A percentile compares a stretch with the other conserved stretches of the same genome.
Evolutionary conservation across 2,888 invertebrate species (phyloP).

Genomic region (Eledone cirrhosa): DNA sequence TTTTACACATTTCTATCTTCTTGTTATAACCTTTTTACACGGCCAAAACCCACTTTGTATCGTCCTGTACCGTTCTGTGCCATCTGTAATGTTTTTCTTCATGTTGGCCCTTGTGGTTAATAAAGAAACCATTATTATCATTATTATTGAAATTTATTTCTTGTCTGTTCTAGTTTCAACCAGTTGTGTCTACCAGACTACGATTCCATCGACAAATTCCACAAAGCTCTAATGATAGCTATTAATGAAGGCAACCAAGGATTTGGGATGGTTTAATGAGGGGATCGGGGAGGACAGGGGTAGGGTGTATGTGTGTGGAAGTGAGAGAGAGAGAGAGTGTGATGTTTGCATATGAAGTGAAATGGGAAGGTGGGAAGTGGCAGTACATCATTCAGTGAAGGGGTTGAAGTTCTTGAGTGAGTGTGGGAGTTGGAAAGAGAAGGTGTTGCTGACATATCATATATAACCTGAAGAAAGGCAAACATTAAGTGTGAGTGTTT

Average conservation of each 20-base stretch:
- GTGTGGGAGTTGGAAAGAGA: background rate
- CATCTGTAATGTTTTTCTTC: too few relatives aligned
- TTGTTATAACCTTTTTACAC: too few relatives aligned
- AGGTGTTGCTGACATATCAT: background rate
- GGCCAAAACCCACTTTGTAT: too few relatives aligned
- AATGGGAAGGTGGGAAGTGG: background rate
- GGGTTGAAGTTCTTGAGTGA: background rate
- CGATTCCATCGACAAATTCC: conserved; percentile 91
- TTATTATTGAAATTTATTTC: conserved; percentile 36
- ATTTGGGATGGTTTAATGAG: conserved; percentile 73
- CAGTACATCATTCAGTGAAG: background rate
- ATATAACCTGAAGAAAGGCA: too few relatives aligned
- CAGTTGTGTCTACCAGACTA: conserved; percentile 95
- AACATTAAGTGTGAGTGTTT: too few relatives aligned
- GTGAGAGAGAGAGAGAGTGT: background rate
- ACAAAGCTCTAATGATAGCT: conserved; percentile 86
- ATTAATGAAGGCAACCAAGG: conserved; percentile 96
- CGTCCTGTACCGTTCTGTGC: too few relatives aligned
- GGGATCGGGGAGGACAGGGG: background rate
- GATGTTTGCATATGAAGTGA: background rate
- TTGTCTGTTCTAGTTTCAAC: conserved; percentile 80
- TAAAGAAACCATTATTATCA: background rate
- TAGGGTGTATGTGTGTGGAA: too few relatives aligned
- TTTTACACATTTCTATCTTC: too few relatives aligned
- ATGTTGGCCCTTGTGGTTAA: too few relatives aligned